These are phyloP conservation scores for Eupelmus urozonus DNA, from an alignment of 2,888 invertebrate genomes.

Conservation along the genomic window DNA sequence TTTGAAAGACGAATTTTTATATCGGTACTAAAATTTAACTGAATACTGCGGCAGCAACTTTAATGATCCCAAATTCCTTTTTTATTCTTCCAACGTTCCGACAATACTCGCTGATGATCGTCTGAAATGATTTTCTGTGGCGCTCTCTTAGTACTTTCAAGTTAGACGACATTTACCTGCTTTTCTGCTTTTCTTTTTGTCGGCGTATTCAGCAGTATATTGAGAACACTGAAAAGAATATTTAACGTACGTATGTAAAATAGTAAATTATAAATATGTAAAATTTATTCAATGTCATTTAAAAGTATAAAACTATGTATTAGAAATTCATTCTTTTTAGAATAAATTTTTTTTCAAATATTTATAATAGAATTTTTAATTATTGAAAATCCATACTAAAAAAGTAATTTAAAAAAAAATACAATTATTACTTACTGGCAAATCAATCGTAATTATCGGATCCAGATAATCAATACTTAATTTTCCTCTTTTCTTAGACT, in stretches of 20 bases:
- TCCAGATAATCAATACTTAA: neutral
- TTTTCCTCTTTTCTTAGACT: conserved; percentile 6
- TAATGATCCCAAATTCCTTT: conserved; percentile 1
- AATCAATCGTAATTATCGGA: conserved; percentile 21
- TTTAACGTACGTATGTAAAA: too few species aligned
- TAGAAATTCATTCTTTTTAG: neutral
- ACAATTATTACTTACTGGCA: conserved; percentile 14
- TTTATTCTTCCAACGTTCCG: neutral
- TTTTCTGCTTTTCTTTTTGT: conserved; percentile 5
- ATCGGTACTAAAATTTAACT: too few species aligned
- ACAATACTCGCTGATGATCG: conserved; percentile 23
- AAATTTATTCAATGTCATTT: neutral
- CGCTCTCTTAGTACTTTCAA: conserved; percentile 1
- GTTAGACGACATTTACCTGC: neutral
- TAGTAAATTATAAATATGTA: neutral
- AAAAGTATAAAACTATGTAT: neutral
- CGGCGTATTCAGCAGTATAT: neutral
- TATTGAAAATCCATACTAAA: too few species aligned
- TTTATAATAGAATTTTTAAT: too few species aligned
- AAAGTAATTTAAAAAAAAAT: too few species aligned
- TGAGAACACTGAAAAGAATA: neutral
- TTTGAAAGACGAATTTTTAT: neutral
- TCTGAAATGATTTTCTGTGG: neutral
- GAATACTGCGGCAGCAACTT: neutral
- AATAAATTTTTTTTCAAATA: too few species aligned